Base-by-base conservation (phyloP, 1,140 invertebrate species). In the Eumeta japonica region DNA sequence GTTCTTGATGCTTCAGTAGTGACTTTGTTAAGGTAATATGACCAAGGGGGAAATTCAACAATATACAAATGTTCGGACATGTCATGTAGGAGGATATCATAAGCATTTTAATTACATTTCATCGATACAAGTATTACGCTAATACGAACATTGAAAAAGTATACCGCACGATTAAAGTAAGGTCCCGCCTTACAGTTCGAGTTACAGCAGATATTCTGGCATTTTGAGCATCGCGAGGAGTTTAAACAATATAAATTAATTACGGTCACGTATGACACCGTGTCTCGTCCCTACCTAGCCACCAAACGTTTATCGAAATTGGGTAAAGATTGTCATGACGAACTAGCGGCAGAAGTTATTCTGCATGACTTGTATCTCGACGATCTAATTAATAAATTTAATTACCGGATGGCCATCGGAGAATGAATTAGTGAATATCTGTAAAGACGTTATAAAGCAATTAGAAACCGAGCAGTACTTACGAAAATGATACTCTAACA, bases 191-290 rank as follows among this genome's bases (percentile, higher is more conserved):
- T n/a, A 14, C 43, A 56, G 29, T 15, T 10, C 15, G 32, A 45
- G 12, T 40, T 49, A 24, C 55, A 59, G 36, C 41, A 51, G 37
- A 59, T 64, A 13, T 11, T 62, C 0, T 61, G 61, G 57, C 37
- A 19, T 3, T 32, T 10, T 2, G 18, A 39, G 3, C 37, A 28
- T 19, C 3, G 11, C 5, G 27, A 39, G 18, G 10, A 10, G 7
- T 11, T 38, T 15, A 19, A 27, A 16, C 1, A 19, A 20, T 39
- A 39, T 18, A 39, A 39, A 15, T 18, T 39, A 24, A 31, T 24
- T 7, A 39, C 37, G 11, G 30, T 39, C 3, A 39, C 37, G 24
- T 39, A 39, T 13, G 37, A 30, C 13, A 32, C 29, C 4, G 37
- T 30, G 2, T 39, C 37, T 5, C 16, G 29, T 3, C 37, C 37